Conservation (phyloP, 1,140 invertebrate species). For the Chrysoperla carnea region DNA sequence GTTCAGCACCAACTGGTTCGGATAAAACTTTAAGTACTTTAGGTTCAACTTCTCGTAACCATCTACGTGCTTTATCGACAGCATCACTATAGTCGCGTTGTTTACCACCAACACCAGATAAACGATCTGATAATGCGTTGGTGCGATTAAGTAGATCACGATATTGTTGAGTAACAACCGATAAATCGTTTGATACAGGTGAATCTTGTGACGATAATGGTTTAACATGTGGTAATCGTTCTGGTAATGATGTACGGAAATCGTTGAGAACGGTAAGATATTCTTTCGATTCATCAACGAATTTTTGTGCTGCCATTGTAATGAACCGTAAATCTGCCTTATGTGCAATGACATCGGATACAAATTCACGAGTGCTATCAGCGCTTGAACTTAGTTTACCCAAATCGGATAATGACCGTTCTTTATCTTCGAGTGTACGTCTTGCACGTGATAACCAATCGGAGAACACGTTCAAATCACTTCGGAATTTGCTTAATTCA, state of each 20-base stretch:
- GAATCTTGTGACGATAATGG: constrained; percentile 47
- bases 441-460: constrained; percentile 69
- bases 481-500: constrained; percentile 71
- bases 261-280: constrained; percentile 68
- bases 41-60: constrained; percentile 69
- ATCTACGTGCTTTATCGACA: constrained; percentile 61
- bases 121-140: constrained; percentile 61
- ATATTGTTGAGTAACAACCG: constrained; percentile 48
- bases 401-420: constrained; percentile 62
- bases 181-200: constrained; percentile 48
- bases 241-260: constrained; percentile 63
- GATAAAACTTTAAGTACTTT: constrained; percentile 54
- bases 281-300: constrained; percentile 84
- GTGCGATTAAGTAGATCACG: constrained; percentile 60
- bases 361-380: constrained; percentile 66
- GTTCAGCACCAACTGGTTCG: constrained; percentile 71
- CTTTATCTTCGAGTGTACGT: constrained; percentile 66
- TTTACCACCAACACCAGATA: constrained; percentile 57
- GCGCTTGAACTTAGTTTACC: constrained; percentile 50
- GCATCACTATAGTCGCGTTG: constrained; percentile 69
- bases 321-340: constrained; percentile 88
- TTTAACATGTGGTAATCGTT: constrained; percentile 58
- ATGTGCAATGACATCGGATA: constrained; percentile 86
- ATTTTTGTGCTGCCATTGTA: constrained; percentile 88
- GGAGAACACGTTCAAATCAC: constrained; percentile 61